Evolutionary conservation across 1,140 invertebrate genomes (phyloP).

Genomic region (Heliconius hewitsoni): DNA sequence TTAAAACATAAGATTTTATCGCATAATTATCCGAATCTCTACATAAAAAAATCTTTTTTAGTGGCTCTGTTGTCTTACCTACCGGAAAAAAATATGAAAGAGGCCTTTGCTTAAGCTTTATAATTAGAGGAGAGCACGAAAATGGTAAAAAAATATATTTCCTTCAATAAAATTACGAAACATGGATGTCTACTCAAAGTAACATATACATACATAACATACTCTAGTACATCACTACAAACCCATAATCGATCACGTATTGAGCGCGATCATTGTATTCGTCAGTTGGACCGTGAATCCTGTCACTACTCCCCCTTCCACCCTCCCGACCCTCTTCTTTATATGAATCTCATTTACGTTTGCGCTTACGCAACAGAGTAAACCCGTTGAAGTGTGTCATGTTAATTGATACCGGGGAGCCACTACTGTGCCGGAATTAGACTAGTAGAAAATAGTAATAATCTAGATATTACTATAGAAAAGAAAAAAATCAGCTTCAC

Average conservation of each 20-base stretch:
- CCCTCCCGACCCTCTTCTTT: constrained; percentile 50
- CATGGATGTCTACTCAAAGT: constrained; percentile 7
- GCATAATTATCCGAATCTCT: too few species aligned
- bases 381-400: constrained; percentile 63
- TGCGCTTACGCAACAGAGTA: constrained; percentile 74
- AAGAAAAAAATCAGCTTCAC: too few species aligned
- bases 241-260: constrained; percentile 79
- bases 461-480: neutral
- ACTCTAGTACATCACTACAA: constrained; percentile 50
- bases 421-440: neutral
- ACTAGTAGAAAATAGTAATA: neutral
- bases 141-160: neutral
- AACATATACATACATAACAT: constrained; percentile 38
- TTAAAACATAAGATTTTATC: too few species aligned
- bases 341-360: constrained; percentile 75
- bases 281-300: constrained; percentile 77
- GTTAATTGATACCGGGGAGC: constrained; percentile 61
- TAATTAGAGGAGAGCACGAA: too few species aligned
- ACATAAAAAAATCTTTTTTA: too few species aligned
- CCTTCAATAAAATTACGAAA: neutral
- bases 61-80: neutral
- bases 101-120: too few species aligned
- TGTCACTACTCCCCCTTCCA: constrained; percentile 60
- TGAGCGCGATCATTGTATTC: constrained; percentile 75
- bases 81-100: too few species aligned